A percentile compares a stretch with the other conserved stretches of the same genome.
These are phyloP conservation scores for Oreochromis grahami DNA, from an alignment of 2,797 vertebrate species.

Conservation along the genomic window DNA sequence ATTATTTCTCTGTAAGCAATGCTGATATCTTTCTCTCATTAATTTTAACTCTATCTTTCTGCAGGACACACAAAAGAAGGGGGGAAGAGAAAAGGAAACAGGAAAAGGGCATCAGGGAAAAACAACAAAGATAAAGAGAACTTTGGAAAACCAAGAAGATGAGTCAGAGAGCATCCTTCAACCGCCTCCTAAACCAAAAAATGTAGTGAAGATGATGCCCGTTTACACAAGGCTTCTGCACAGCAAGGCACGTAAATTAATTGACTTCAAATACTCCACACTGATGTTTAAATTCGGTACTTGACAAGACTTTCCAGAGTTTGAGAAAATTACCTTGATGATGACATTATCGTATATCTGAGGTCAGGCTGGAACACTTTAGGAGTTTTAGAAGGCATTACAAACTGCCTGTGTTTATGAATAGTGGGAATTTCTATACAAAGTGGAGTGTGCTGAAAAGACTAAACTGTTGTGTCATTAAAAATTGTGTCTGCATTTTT, in stretches of 20 bases:
- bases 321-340: not conserved
- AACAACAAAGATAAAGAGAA: constrained; percentile 11
- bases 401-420: rapidly evolving
- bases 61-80: constrained; percentile 61
- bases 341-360: not conserved
- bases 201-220: constrained; percentile 43
- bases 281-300: not conserved
- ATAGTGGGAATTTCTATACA: not conserved
- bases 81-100: constrained; percentile 51
- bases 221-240: constrained; percentile 74
- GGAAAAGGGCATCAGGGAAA: constrained; percentile 10
- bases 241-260: constrained; percentile 37
- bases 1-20: not conserved
- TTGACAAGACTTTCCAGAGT: not conserved
- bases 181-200: constrained; percentile 5
- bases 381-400: not conserved
- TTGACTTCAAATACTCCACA: not conserved
- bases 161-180: not conserved
- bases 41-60: not conserved
- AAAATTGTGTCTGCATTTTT: not conserved
- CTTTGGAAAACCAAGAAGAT: constrained; percentile 37
- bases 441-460: not conserved
- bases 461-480: not conserved
- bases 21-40: not conserved
- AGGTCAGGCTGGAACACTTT: not conserved